These are phyloP conservation scores for Diadromus collaris DNA, from an alignment of 2,888 invertebrate species.

Conservation along the genomic window DNA sequence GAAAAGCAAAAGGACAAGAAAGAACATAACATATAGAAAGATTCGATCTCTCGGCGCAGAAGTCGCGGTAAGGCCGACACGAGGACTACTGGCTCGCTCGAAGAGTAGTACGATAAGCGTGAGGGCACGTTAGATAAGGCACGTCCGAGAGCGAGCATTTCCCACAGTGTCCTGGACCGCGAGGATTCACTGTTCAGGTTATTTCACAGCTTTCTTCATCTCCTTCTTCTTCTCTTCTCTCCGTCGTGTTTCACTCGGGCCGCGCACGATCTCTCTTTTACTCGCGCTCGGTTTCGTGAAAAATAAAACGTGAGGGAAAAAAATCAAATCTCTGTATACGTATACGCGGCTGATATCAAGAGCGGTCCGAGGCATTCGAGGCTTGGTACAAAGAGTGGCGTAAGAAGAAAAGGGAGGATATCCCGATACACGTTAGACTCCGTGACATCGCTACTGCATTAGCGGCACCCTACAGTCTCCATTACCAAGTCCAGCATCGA, in stretches of 20 bases:
- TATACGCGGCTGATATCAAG: conserved; percentile 59
- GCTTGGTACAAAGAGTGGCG: conserved; percentile 61
- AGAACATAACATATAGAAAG: conserved; percentile 7
- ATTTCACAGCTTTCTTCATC: conserved; percentile 18
- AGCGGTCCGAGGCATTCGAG: conserved; percentile 64
- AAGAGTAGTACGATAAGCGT: conserved; percentile 58
- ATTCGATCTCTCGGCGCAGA: conserved; percentile 53
- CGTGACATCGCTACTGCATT: conserved; percentile 80
- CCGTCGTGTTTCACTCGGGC: neutral
- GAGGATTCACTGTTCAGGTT: conserved; percentile 21
- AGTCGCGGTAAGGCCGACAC: conserved; percentile 26
- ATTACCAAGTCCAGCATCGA: conserved; percentile 71
- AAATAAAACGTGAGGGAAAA: neutral
- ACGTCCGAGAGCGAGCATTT: conserved; percentile 63
- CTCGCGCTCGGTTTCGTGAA: conserved; percentile 30
- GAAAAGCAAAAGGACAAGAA: conserved; percentile 18
- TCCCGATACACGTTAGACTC: conserved; percentile 65
- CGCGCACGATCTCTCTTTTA: neutral
- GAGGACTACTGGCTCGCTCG: conserved; percentile 42
- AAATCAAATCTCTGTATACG: conserved; percentile 53
- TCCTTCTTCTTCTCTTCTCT: conserved; percentile 9
- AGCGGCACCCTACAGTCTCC: conserved; percentile 79
- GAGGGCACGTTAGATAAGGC: conserved; percentile 61
- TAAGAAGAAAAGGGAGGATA: conserved; percentile 60
- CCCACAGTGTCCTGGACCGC: conserved; percentile 54